Evolutionary conservation across 2,888 invertebrate genomes (phyloP).

Genomic region (Ectemnius lituratus): DNA sequence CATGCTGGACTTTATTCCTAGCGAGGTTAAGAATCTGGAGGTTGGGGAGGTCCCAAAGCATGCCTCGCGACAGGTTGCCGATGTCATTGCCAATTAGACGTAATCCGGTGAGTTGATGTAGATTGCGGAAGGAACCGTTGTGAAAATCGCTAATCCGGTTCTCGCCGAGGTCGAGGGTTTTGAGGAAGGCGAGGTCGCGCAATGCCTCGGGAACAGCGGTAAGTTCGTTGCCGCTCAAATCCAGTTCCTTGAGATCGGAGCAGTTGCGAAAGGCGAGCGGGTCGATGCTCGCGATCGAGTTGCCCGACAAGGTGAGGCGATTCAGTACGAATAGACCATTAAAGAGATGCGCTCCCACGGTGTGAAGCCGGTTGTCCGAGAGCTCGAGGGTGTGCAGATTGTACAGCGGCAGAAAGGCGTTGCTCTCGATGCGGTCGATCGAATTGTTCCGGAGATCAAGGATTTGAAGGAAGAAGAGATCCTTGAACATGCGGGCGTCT

Average conservation of each 20-base stretch:
- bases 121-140: slow-evolving; percentile 91
- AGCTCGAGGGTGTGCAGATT: slow-evolving; percentile 93
- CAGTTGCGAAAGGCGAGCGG: slow-evolving; percentile 91
- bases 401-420: slow-evolving; percentile 91
- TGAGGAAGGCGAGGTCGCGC: slow-evolving; percentile 88
- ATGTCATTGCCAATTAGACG: slow-evolving; percentile 94
- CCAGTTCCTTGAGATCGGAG: slow-evolving; percentile 91
- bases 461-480: slow-evolving; percentile 91
- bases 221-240: slow-evolving; percentile 92
- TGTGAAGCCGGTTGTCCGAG: slow-evolving; percentile 91
- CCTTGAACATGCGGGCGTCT: slow-evolving; percentile 91
- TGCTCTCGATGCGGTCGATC: slow-evolving; percentile 92
- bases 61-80: slow-evolving; percentile 89
- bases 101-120: slow-evolving; percentile 92
- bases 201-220: slow-evolving; percentile 90
- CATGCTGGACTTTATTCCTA: slow-evolving; percentile 91
- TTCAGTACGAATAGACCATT: slow-evolving; percentile 91
- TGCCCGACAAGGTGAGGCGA: slow-evolving; percentile 91
- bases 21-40: slow-evolving; percentile 93
- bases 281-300: slow-evolving; percentile 88
- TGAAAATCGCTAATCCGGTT: slow-evolving; percentile 91
- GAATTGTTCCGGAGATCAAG: slow-evolving; percentile 92
- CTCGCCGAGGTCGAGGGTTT: slow-evolving; percentile 94
- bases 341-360: slow-evolving; percentile 89
- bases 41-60: slow-evolving; percentile 91